phyloP scores from a whole-genome alignment of 2,888 invertebrate genomes.

The Gisinianus flammeolus region DNA sequence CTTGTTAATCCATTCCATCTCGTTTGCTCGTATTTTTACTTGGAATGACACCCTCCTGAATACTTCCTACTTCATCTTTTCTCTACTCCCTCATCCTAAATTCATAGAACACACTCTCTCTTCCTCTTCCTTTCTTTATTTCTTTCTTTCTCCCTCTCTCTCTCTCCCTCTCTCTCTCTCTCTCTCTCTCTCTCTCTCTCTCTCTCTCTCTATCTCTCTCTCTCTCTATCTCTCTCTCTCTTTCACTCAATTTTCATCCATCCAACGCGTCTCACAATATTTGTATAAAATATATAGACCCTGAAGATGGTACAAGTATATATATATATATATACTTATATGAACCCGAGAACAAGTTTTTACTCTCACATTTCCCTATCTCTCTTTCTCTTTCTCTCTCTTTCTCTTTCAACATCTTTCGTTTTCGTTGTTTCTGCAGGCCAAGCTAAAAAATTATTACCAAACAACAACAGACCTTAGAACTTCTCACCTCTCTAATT shows the following conservation, averaged over 20 bases:
- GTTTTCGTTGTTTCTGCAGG: neutral
- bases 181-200: no score
- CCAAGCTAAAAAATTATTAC: slow-evolving; percentile 31
- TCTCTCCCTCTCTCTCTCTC: slow-evolving; percentile 18
- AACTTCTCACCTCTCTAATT: slow-evolving; percentile 39
- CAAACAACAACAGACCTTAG: slow-evolving; percentile 37
- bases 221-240: no score
- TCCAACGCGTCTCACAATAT: no score
- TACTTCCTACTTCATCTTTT: slow-evolving; percentile 42
- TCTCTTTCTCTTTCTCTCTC: slow-evolving; percentile 9
- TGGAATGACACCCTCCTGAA: slow-evolving; percentile 48
- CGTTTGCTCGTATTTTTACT: slow-evolving; percentile 47
- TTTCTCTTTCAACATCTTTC: neutral
- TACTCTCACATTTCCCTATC: neutral
- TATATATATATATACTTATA: no score
- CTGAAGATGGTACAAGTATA: no score
- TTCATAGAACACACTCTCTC: slow-evolving; percentile 35
- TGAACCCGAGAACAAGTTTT: neutral
- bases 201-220: no score
- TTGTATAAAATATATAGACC: no score
- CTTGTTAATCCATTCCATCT: slow-evolving; percentile 54
- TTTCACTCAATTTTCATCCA: no score
- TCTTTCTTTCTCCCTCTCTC: no score
- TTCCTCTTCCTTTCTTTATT: slow-evolving; percentile 5
- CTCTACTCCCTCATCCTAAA: slow-evolving; percentile 38